Conservation (phyloP, 1,140 invertebrate species). For the Schlechtendalia chinensis region DNA sequence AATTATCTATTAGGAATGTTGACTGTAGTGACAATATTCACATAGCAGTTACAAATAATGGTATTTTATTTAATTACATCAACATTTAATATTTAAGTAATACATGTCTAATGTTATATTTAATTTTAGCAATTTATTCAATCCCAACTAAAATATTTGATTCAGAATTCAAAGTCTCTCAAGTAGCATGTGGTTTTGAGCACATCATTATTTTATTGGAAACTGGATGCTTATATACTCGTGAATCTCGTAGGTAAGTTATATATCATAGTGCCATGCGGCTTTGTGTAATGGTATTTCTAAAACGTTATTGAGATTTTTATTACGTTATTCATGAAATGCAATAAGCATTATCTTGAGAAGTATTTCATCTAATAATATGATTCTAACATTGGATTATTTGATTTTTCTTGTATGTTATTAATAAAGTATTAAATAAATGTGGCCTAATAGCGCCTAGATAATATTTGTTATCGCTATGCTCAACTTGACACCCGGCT, state of each 20-base stretch:
- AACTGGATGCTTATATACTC: slow-evolving; percentile 72
- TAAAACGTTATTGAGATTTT: too few relatives aligned
- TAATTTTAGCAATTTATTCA: slow-evolving; percentile 36
- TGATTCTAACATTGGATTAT: too few relatives aligned
- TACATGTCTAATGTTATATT: neutral
- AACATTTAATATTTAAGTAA: neutral
- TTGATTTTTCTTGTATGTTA: too few relatives aligned
- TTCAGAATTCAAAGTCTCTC: slow-evolving; percentile 54
- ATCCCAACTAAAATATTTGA: slow-evolving; percentile 38
- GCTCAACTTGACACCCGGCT: too few relatives aligned
- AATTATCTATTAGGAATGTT: slow-evolving; percentile 3
- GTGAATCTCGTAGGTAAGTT: slow-evolving; percentile 76
- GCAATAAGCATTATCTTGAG: too few relatives aligned
- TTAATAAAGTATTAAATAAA: too few relatives aligned
- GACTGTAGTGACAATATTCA: slow-evolving; percentile 46
- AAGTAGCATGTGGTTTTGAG: slow-evolving; percentile 75
- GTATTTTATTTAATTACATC: slow-evolving; percentile 26
- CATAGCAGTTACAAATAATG: slow-evolving; percentile 36
- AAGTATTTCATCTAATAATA: too few relatives aligned
- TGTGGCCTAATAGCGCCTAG: too few relatives aligned
- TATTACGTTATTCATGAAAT: too few relatives aligned
- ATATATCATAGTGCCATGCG: too few relatives aligned
- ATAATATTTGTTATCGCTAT: too few relatives aligned
- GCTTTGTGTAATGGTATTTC: too few relatives aligned
- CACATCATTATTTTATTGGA: slow-evolving; percentile 72